Evolutionary conservation across 2,888 invertebrate genomes (phyloP).

Genomic region (Limenitis camilla): DNA sequence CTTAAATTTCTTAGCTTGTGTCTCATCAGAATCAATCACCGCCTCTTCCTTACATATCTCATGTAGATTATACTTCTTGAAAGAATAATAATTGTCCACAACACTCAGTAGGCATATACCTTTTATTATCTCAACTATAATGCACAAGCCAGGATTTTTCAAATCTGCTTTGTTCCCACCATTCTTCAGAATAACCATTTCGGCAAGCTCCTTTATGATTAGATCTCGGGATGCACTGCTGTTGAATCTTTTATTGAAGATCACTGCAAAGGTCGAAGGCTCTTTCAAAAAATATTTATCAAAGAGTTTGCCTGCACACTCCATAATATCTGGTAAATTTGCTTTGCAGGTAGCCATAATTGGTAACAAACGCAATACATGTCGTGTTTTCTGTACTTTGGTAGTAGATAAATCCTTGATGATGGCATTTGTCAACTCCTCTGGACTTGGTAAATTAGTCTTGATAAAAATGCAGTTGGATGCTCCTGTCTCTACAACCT

Average conservation of each 20-base stretch:
- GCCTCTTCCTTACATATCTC: slow-evolving; percentile 73
- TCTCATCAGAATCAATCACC: slow-evolving; percentile 51
- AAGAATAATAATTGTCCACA: slow-evolving; percentile 83
- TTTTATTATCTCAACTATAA: slow-evolving; percentile 89
- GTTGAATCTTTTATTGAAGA: slow-evolving; percentile 87
- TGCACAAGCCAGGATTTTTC: slow-evolving; percentile 82
- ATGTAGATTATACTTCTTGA: slow-evolving; percentile 89
- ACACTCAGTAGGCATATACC: slow-evolving; percentile 86
- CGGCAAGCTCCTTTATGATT: slow-evolving; percentile 83
- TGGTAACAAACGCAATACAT: slow-evolving; percentile 86
- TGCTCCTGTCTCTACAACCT: slow-evolving; percentile 86
- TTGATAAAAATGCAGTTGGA: slow-evolving; percentile 91
- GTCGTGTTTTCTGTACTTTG: slow-evolving; percentile 82
- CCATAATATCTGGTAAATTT: slow-evolving; percentile 82
- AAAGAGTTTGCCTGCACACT: slow-evolving; percentile 78
- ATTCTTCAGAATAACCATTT: slow-evolving; percentile 80
- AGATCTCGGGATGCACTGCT: slow-evolving; percentile 80
- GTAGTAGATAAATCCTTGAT: slow-evolving; percentile 81
- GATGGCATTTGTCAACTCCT: slow-evolving; percentile 80
- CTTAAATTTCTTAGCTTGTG: slow-evolving; percentile 64
- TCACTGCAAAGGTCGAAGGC: slow-evolving; percentile 82
- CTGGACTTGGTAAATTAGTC: slow-evolving; percentile 84
- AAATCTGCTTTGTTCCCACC: slow-evolving; percentile 84
- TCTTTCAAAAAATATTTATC: slow-evolving; percentile 83
- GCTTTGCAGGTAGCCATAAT: slow-evolving; percentile 88